phyloP scores from a whole-genome alignment of 1,140 invertebrate species.

The Pachypeltis micranthus region DNA sequence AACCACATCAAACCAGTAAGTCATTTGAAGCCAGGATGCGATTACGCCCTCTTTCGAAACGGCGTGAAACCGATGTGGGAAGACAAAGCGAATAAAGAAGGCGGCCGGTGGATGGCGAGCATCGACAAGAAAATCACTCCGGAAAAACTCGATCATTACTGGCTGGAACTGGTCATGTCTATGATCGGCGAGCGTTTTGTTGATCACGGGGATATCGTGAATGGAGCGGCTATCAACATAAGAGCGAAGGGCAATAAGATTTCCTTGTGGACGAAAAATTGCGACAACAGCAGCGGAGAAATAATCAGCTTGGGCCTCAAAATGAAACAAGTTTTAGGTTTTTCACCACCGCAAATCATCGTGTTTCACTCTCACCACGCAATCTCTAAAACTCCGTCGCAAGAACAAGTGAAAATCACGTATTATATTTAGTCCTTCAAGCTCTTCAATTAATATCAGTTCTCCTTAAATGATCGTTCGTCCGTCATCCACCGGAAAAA shows the following conservation, averaged over 20 bases:
- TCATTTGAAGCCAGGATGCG: slow-evolving; percentile 73
- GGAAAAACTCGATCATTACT: slow-evolving; percentile 81
- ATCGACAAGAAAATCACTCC: slow-evolving; percentile 56
- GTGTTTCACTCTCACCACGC: neutral
- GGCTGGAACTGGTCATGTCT: slow-evolving; percentile 90
- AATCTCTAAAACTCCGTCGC: neutral
- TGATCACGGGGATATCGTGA: slow-evolving; percentile 78
- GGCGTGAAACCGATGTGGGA: slow-evolving; percentile 97
- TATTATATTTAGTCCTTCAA: slow-evolving; percentile 8
- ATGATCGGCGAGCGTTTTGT: slow-evolving; percentile 92
- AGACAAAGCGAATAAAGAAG: slow-evolving; percentile 75
- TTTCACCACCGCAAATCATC: neutral
- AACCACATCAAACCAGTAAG: slow-evolving; percentile 89
- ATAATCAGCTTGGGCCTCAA: slow-evolving; percentile 11
- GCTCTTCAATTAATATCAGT: no score
- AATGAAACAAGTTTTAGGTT: slow-evolving; percentile 5
- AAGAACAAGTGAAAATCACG: neutral
- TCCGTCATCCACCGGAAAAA: no score
- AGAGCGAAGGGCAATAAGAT: slow-evolving; percentile 85
- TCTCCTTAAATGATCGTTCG: no score
- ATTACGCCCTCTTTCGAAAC: slow-evolving; percentile 92
- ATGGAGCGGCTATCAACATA: slow-evolving; percentile 89
- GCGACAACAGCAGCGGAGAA: slow-evolving; percentile 2
- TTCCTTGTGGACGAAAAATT: slow-evolving; percentile 66
- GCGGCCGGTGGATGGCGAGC: slow-evolving; percentile 87